Base-by-base conservation (phyloP, 2,797 vertebrate genomes). In the Oryzias dopingdopingensis region DNA sequence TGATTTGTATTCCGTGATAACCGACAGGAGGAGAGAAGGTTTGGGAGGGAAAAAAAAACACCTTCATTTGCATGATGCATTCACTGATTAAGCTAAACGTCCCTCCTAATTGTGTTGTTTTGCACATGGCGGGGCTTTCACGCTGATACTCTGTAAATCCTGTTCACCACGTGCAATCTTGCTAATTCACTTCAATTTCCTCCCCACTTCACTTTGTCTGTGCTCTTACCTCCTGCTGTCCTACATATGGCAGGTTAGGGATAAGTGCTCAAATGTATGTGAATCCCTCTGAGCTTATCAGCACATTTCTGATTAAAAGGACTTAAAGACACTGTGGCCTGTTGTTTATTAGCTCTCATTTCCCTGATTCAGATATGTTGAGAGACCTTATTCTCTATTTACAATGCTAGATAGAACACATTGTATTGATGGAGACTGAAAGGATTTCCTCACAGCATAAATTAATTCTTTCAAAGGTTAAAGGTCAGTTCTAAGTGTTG, bases 71-170 rank as follows among this genome's bases (percentile, higher is more conserved):
- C 89, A 91, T 88, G 79, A 86, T 85, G 81, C 84, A 82, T 88
- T 88, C 76, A 85, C 54, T 86, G 75, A 86, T 89, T 88, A 88
- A 47, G 53, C 60, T 62, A 72, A 79, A 83, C 76, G 63, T 67
- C 53, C 60, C 67, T 83, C 86, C 85, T 90, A 90, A 91, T 89
- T 91, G 85, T 73, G 84, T 91, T 90, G 89, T 88, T 91, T 91
- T 89, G 84, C 88, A 79, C 83, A 81, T 88, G 79, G 80, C 51
- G 76, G 59, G 70, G 67, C 71, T 86, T 76, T 89, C 88, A 81
- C 79, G 79, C 81, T 88, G 84, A 83, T 72, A 83, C 72, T 82
- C 61, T 56, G 75, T 80, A 76, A 79, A 77, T 76, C 45, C 59
- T 62, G 44, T 70, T 72, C 77, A 75, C 68, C 77, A 69, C 73